Evolutionary conservation across 2,888 invertebrate species (phyloP).

Genomic region (Unio pictorum): DNA sequence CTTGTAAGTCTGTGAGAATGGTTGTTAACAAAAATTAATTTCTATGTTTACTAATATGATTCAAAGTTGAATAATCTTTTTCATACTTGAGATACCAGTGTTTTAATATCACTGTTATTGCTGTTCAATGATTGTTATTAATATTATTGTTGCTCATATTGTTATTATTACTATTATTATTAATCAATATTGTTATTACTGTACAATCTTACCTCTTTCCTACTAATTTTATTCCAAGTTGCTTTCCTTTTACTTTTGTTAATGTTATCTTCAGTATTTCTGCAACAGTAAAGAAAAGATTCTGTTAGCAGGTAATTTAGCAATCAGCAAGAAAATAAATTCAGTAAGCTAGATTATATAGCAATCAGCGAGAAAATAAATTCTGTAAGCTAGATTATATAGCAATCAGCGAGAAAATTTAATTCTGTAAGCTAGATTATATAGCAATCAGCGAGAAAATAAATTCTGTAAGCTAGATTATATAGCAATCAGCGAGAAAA

Average conservation of each 20-base stretch:
- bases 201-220: constrained; percentile 65
- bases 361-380: neutral
- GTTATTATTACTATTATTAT: too few species aligned
- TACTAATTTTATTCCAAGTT: constrained; percentile 72
- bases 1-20: too few species aligned
- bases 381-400: neutral
- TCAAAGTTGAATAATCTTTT: neutral
- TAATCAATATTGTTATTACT: neutral
- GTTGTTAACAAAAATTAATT: too few species aligned
- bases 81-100: constrained; percentile 6
- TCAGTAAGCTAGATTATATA: neutral
- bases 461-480: too few species aligned
- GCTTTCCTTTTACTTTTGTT: constrained; percentile 68
- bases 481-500: too few species aligned
- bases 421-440: neutral
- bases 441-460: neutral
- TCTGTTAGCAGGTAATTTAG: neutral
- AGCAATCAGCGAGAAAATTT: neutral
- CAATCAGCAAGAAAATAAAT: neutral
- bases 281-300: constrained; percentile 39
- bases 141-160: too few species aligned
- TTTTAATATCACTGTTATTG: constrained; percentile 15
- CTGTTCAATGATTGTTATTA: constrained; percentile 8
- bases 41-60: neutral
- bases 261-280: constrained; percentile 72